These are phyloP conservation scores for Cephus cinctus DNA, from an alignment of 1,140 invertebrate genomes.

Conservation along the genomic window DNA sequence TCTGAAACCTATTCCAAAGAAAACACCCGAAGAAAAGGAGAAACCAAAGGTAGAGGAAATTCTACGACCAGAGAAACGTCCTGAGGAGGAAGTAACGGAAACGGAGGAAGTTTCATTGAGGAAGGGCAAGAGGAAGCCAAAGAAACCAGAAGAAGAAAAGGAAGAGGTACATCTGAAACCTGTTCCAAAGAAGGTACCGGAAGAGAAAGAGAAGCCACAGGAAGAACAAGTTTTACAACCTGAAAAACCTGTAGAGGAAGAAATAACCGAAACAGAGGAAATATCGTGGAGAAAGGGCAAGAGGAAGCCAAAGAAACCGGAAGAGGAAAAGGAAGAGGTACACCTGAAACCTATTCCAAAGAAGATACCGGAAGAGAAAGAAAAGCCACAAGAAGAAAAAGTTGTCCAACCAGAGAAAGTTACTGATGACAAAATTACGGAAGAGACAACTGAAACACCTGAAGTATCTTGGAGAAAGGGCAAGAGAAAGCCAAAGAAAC, in stretches of 20 bases:
- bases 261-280: conserved; percentile 18
- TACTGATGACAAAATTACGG: conserved; percentile 13
- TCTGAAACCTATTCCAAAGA: conserved; percentile 48
- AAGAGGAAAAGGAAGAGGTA: conserved; percentile 38
- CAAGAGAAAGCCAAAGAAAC: conserved; percentile 22
- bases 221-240: conserved; percentile 30
- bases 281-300: conserved; percentile 22
- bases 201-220: conserved; percentile 32
- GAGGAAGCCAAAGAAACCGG: conserved; percentile 28
- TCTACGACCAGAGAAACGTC: conserved; percentile 40
- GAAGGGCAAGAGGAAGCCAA: conserved; percentile 8
- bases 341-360: conserved; percentile 42
- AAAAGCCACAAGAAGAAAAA: conserved; percentile 36
- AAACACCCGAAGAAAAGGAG: conserved; percentile 28
- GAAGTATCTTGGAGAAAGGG: conserved; percentile 26
- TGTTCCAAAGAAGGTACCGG: conserved; percentile 41
- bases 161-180: conserved; percentile 49
- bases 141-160: conserved; percentile 21
- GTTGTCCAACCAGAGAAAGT: conserved; percentile 15
- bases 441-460: conserved; percentile 22
- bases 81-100: conserved; percentile 25
- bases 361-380: conserved; percentile 26
- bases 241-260: conserved; percentile 22
- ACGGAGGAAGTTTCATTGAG: conserved; percentile 34
- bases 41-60: conserved; percentile 17